These are phyloP conservation scores for Leguminivora glycinivorella DNA, from an alignment of 1,140 invertebrate genomes.

Conservation along the genomic window DNA sequence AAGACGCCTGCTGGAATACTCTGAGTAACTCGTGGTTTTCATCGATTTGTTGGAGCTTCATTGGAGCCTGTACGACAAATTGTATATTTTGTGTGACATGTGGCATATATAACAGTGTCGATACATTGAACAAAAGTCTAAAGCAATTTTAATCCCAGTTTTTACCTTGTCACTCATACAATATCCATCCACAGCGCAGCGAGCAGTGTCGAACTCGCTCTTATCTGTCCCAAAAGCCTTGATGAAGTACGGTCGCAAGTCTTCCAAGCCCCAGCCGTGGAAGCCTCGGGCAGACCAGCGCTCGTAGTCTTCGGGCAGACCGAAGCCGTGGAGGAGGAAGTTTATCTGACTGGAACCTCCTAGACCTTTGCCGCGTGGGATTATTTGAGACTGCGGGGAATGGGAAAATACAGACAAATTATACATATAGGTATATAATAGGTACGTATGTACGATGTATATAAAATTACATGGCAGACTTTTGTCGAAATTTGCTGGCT, in stretches of 20 bases:
- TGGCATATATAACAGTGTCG: too few species aligned
- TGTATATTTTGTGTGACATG: neutral
- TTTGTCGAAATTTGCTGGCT: too few species aligned
- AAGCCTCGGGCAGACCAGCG: constrained; percentile 77
- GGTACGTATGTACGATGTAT: too few species aligned
- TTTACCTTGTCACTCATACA: constrained; percentile 60
- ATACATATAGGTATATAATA: too few species aligned
- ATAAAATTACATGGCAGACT: too few species aligned
- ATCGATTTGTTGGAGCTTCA: constrained; percentile 60
- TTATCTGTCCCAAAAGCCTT: constrained; percentile 65
- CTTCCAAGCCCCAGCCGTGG: constrained; percentile 79
- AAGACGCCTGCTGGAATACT: constrained; percentile 70
- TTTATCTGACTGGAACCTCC: constrained; percentile 86
- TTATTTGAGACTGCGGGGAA: constrained; percentile 77
- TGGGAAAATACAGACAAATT: neutral
- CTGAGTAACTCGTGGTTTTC: constrained; percentile 71
- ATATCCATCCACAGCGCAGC: constrained; percentile 55
- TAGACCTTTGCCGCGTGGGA: constrained; percentile 84
- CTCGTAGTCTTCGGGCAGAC: constrained; percentile 81
- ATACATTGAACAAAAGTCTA: too few species aligned
- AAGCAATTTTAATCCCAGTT: constrained; percentile 23
- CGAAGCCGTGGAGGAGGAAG: constrained; percentile 84
- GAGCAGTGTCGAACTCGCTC: constrained; percentile 60
- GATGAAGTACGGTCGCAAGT: constrained; percentile 78
- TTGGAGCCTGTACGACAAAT: constrained; percentile 51